Evolutionary conservation across 2,888 invertebrate species (phyloP).

Genomic region (Galeopsomyia nigrocyanea): DNA sequence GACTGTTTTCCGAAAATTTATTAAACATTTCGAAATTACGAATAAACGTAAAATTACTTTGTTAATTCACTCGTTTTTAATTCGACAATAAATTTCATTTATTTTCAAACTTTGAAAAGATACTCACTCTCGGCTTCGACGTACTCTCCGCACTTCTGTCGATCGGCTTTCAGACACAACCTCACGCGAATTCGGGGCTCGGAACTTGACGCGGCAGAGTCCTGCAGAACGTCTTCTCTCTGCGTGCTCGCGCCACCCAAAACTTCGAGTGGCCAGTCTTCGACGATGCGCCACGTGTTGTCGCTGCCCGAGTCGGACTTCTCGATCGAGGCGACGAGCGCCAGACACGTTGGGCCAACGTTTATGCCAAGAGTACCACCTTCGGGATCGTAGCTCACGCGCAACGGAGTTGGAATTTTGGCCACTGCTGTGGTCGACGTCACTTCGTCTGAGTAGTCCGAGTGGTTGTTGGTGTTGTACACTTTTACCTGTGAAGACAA

Average conservation of each 20-base stretch:
- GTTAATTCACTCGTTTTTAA: no score
- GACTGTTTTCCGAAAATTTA: no score
- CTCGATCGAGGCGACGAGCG: constrained; percentile 83
- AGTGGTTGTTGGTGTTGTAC: constrained; percentile 88
- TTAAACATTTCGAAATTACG: neutral
- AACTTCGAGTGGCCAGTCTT: constrained; percentile 79
- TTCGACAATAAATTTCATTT: no score
- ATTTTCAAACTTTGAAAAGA: neutral
- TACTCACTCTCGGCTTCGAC: constrained; percentile 87
- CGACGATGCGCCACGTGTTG: constrained; percentile 79
- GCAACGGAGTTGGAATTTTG: constrained; percentile 83
- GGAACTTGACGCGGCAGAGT: constrained; percentile 71
- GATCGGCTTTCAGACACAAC: constrained; percentile 84
- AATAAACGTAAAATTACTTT: neutral
- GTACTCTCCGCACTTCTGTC: constrained; percentile 87
- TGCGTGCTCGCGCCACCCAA: constrained; percentile 80
- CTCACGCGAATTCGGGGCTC: constrained; percentile 82
- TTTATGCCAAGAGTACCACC: constrained; percentile 83
- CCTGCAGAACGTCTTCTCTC: constrained; percentile 79
- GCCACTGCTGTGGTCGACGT: constrained; percentile 87
- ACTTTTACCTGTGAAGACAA: constrained; percentile 77
- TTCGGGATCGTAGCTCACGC: constrained; percentile 87
- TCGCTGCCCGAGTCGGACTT: constrained; percentile 73
- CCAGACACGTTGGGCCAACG: constrained; percentile 83
- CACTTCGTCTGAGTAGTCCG: constrained; percentile 89